Conservation (phyloP, 2,888 invertebrate species). For the Zele albiditarsus region DNA sequence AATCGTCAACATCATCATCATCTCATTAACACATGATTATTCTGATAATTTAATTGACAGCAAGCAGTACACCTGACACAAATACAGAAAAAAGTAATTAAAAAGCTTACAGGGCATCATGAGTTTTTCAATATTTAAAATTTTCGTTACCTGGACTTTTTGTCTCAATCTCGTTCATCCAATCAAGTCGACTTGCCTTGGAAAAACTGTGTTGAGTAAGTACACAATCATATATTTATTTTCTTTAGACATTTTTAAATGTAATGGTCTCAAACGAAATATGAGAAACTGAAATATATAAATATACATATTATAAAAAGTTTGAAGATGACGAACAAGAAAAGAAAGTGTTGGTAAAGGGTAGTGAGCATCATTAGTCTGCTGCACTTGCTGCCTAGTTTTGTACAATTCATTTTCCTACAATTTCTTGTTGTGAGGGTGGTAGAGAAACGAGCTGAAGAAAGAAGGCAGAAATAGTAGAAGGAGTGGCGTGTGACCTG, state of each 20-base stretch:
- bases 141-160: constrained; percentile 14
- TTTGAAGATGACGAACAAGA: background rate
- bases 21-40: background rate
- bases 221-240: background rate
- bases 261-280: background rate
- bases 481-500: constrained; percentile 43
- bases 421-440: constrained; percentile 29
- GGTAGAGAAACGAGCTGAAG: background rate
- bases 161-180: constrained; percentile 54
- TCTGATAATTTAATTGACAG: background rate
- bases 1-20: background rate
- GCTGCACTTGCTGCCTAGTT: constrained; percentile 42
- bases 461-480: constrained; percentile 10
- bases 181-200: constrained; percentile 61
- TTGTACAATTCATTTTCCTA: constrained; percentile 50
- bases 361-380: constrained; percentile 48
- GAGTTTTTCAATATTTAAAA: background rate
- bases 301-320: background rate
- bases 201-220: constrained; percentile 66
- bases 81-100: too few relatives aligned
- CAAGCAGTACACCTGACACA: too few relatives aligned
- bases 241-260: constrained; percentile 1
- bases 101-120: constrained; percentile 9
- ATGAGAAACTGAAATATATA: background rate
- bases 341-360: constrained; percentile 17